phyloP scores from a whole-genome alignment of 1,140 invertebrate species.

The Meloidogyne hapla region DNA sequence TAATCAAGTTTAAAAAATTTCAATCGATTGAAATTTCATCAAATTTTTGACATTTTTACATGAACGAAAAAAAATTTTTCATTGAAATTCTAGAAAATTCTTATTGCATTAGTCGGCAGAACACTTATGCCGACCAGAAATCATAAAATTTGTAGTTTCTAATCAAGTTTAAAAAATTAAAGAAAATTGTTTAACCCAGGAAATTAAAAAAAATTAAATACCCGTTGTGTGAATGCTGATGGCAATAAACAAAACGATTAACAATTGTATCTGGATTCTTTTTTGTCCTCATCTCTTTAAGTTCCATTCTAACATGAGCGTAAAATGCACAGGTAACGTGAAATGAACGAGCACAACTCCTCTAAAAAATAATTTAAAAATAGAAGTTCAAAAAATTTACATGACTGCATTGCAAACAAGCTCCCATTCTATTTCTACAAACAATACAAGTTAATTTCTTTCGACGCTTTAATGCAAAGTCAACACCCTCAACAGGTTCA shows the following conservation, averaged over 20 bases:
- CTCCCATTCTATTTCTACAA: slow-evolving; percentile 89
- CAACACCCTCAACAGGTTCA: slow-evolving; percentile 93
- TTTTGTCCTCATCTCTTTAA: slow-evolving; percentile 30
- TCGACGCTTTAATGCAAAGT: slow-evolving; percentile 87
- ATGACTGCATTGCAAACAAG: slow-evolving; percentile 85
- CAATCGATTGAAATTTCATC: too few relatives aligned
- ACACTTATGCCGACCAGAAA: too few relatives aligned
- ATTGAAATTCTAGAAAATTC: too few relatives aligned
- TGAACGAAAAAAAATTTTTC: too few relatives aligned
- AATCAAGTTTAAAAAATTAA: neutral
- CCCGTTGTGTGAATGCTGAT: slow-evolving; percentile 34
- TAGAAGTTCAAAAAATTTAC: slow-evolving; percentile 23
- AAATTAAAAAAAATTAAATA: too few relatives aligned
- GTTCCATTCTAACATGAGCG: slow-evolving; percentile 42
- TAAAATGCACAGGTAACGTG: slow-evolving; percentile 47
- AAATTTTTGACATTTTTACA: too few relatives aligned
- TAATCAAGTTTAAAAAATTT: too few relatives aligned
- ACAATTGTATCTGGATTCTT: slow-evolving; percentile 37
- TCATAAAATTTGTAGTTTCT: too few relatives aligned
- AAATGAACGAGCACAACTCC: slow-evolving; percentile 38
- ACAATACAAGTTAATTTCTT: slow-evolving; percentile 94
- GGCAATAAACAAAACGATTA: slow-evolving; percentile 47
- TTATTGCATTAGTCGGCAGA: too few relatives aligned
- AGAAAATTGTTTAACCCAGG: neutral
- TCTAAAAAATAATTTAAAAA: slow-evolving; percentile 29